Percentiles rank a stretch among this genome's conserved stretches.
These are phyloP conservation scores for Plemyria rubiginata DNA, from an alignment of 2,888 invertebrate species.

Conservation along the genomic window DNA sequence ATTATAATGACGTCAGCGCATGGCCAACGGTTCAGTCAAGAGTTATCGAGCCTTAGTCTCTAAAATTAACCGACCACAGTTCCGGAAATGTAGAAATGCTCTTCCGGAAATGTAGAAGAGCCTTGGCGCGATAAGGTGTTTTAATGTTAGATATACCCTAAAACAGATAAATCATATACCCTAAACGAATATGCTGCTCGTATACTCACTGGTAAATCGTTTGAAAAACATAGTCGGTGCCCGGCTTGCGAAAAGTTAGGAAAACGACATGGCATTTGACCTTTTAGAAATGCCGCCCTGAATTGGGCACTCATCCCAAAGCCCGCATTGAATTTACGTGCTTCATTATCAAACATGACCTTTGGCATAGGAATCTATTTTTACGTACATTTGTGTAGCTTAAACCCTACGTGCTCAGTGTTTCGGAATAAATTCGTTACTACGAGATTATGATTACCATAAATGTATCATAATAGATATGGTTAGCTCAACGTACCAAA, in stretches of 20 bases:
- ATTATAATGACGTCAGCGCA: conserved; percentile 22
- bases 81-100: conserved; percentile 58
- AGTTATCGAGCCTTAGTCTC: conserved; percentile 51
- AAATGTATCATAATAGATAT: conserved; percentile 30
- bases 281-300: conserved; percentile 21
- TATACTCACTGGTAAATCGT: neutral
- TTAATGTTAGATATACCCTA: conserved; percentile 1
- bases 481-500: conserved; percentile 27
- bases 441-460: conserved; percentile 26
- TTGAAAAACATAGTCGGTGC: neutral
- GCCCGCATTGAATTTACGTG: conserved; percentile 9
- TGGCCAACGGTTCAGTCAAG: conserved; percentile 35
- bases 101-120: conserved; percentile 10
- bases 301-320: conserved; percentile 12
- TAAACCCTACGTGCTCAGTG: neutral
- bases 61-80: conserved; percentile 61
- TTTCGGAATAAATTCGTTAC: neutral
- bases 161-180: neutral
- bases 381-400: conserved; percentile 3
- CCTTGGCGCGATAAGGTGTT: conserved; percentile 10
- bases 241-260: conserved; percentile 8
- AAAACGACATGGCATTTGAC: conserved; percentile 10
- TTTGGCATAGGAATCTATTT: conserved; percentile 5
- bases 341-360: conserved; percentile 14
- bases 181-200: neutral